phyloP scores from a whole-genome alignment of 1,140 invertebrate species.

The Drosophila arawakana region DNA sequence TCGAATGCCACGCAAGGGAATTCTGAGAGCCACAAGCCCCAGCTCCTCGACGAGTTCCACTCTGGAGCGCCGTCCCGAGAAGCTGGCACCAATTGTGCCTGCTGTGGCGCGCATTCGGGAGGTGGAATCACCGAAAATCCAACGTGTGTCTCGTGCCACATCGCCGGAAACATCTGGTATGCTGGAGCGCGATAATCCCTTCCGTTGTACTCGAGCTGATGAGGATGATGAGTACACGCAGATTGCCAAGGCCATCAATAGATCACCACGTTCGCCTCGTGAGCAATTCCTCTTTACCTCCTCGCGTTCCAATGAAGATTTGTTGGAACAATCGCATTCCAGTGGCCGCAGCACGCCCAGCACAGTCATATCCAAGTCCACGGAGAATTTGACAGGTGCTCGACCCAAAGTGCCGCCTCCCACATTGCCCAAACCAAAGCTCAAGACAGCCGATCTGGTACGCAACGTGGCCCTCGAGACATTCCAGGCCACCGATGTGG shows the following conservation, averaged over 20 bases:
- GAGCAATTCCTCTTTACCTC: constrained; percentile 77
- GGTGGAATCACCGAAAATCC: constrained; percentile 71
- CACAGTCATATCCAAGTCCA: constrained; percentile 72
- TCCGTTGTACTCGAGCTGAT: constrained; percentile 53
- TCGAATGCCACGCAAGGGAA: constrained; percentile 76
- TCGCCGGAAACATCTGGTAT: constrained; percentile 66
- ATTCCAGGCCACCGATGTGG: constrained; percentile 78
- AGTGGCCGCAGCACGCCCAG: constrained; percentile 73
- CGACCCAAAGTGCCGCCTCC: constrained; percentile 75
- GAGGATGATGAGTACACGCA: constrained; percentile 74
- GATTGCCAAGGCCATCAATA: constrained; percentile 73
- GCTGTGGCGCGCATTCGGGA: constrained; percentile 75
- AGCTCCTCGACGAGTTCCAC: constrained; percentile 66
- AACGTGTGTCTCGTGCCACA: constrained; percentile 64
- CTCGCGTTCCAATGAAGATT: constrained; percentile 74
- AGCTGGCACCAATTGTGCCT: constrained; percentile 61
- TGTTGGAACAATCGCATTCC: constrained; percentile 70
- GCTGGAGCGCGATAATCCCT: constrained; percentile 82
- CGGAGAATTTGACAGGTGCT: constrained; percentile 71
- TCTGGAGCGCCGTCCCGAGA: constrained; percentile 63
- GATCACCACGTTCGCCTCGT: constrained; percentile 67
- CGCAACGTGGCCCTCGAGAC: constrained; percentile 76
- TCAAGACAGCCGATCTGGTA: constrained; percentile 79
- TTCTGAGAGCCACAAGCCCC: constrained; percentile 76
- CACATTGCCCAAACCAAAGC: constrained; percentile 72